Base-by-base conservation (phyloP, 2,797 vertebrate species). In the Gymnoscopelus braueri region DNA sequence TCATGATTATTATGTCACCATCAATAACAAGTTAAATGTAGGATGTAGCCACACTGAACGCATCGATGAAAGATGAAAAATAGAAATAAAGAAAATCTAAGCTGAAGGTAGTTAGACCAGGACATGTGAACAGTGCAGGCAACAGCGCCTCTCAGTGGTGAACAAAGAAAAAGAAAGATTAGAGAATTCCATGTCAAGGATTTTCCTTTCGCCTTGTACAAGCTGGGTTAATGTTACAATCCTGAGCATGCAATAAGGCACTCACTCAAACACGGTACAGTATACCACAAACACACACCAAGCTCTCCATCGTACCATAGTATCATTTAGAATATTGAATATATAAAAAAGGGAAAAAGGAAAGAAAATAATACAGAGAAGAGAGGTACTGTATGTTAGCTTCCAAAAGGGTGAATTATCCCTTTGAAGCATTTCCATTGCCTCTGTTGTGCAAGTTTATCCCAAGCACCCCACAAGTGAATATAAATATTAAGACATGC, bases 371-470 rank as follows among this genome's bases (percentile, higher is more conserved):
- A 44, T 44, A 44, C 39, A 44, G 39, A 44, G 39, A 8, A 44
- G 39, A 35, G 32, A 35, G 29, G 29, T 5, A 24, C 15, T 54
- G 19, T 11, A 24, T 10, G 9, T 60, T 44, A 15, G 9, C 10
- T 47, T 60, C 59, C 32, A 35, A 23, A 11, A 49, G 19, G 60
- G 5, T 8, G 12, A 10, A 29, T 26, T 50, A 50, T 50, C 78
- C 14, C 13, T 35, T 39, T 59, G 57, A 59, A 4, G 57, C 14
- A 35, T 44, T 47, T 60, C 44, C 14, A 11, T 15, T 29, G 55
- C 12, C 23, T 49, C 61, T 57, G 12, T 59, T 82, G 80, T 81
- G 77, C 78, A 83, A 76, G 23, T 83, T 72, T 29, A 57, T 24
- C 23, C 26, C 26, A 29, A 32, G 55, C 9, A 57, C 5, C 12